Evolutionary conservation across 1,140 invertebrate genomes (phyloP).

Genomic region (Magallana angulata): DNA sequence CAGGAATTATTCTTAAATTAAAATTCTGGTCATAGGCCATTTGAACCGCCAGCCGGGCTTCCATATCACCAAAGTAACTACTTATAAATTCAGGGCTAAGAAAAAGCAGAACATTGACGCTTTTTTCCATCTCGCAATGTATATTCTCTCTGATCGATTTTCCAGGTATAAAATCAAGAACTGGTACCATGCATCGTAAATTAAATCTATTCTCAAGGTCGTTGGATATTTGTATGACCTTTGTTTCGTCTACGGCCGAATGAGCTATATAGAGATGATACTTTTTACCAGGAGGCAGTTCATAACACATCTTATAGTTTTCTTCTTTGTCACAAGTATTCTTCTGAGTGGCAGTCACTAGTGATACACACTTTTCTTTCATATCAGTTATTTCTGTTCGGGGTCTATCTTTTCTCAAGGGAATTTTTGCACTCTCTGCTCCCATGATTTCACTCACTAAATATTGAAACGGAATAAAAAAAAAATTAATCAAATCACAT

Average conservation of each 20-base stretch:
- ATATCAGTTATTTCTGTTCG: too few species aligned
- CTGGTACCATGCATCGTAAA: background rate
- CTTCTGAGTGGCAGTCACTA: too few species aligned
- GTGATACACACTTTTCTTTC: too few species aligned
- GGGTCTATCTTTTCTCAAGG: too few species aligned
- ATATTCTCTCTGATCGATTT: background rate
- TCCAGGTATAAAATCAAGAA: background rate
- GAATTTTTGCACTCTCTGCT: too few species aligned
- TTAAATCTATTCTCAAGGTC: background rate
- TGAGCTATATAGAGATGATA: constrained; percentile 7
- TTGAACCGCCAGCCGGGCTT: background rate
- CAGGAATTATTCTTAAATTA: background rate
- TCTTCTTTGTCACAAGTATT: background rate
- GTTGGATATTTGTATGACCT: background rate
- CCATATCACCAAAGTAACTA: constrained; percentile 1
- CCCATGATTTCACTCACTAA: too few species aligned
- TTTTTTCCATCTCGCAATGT: constrained; percentile 2
- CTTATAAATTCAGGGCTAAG: background rate
- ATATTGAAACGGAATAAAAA: too few species aligned
- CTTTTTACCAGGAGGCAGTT: background rate
- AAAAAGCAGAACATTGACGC: background rate
- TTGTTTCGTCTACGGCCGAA: background rate
- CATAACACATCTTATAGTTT: background rate
- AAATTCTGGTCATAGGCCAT: background rate
- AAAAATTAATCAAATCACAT: too few species aligned